phyloP scores from a whole-genome alignment of 1,140 invertebrate species.

The Leptopilina clavipes region DNA sequence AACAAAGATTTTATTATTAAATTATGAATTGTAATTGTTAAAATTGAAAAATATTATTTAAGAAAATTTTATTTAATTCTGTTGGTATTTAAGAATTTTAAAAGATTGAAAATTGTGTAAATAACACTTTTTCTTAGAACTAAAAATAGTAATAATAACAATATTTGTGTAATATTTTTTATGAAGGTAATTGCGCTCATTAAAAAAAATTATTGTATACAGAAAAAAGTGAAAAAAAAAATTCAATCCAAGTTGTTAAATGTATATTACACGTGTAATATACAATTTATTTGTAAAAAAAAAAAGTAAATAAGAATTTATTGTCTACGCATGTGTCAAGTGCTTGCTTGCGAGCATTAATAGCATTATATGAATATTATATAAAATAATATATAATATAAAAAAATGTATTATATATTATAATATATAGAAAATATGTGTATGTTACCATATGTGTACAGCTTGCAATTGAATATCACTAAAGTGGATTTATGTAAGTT shows the following conservation, averaged over 20 bases:
- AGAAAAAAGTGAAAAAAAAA: not conserved
- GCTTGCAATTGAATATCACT: slow-evolving; percentile 47
- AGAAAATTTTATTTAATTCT: too few species aligned
- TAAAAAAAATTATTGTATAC: not conserved
- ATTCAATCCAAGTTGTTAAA: slow-evolving; percentile 13
- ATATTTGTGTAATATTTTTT: too few species aligned
- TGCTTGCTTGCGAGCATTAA: slow-evolving; percentile 34
- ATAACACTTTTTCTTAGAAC: too few species aligned
- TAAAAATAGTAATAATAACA: too few species aligned
- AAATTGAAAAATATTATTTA: too few species aligned
- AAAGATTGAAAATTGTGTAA: too few species aligned
- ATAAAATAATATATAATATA: slow-evolving; percentile 44
- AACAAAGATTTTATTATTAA: too few species aligned
- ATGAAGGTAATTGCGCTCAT: not conserved
- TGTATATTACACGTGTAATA: slow-evolving; percentile 55
- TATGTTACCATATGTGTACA: slow-evolving; percentile 53
- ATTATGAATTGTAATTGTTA: too few species aligned
- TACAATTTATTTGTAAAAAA: slow-evolving; percentile 37
- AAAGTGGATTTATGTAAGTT: slow-evolving; percentile 37
- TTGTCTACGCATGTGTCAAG: slow-evolving; percentile 41
- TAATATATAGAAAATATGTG: too few species aligned
- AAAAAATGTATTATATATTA: slow-evolving; percentile 42
- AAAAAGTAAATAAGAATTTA: slow-evolving; percentile 5
- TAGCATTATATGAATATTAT: slow-evolving; percentile 38
- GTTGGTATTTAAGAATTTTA: too few species aligned